phyloP scores from a whole-genome alignment of 2,888 invertebrate genomes.

The Sepioteuthis lessoniana region DNA sequence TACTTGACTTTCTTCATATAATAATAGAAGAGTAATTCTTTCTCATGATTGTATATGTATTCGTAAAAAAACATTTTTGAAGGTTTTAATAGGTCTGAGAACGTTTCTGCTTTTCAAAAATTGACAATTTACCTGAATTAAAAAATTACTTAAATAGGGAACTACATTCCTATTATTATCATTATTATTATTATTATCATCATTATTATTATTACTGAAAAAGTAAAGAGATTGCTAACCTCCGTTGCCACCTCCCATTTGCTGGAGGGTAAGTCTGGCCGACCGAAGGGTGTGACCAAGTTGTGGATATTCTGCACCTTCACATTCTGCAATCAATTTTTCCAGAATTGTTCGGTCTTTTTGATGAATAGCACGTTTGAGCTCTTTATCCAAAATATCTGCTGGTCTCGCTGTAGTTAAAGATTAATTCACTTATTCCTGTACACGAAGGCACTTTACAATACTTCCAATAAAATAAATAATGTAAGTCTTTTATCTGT shows the following conservation, averaged over 20 bases:
- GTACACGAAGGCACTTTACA: too few species aligned
- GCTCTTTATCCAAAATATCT: background rate
- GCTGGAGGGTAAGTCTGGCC: background rate
- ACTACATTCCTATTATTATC: background rate
- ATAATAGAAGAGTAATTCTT: too few species aligned
- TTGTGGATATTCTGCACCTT: conserved; percentile 24
- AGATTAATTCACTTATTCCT: background rate
- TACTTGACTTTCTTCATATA: background rate
- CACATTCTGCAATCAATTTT: conserved; percentile 40
- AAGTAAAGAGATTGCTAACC: background rate
- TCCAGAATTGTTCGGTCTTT: conserved; percentile 14
- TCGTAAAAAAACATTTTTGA: too few species aligned
- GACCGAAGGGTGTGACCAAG: background rate
- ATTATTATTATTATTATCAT: too few species aligned
- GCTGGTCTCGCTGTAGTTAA: background rate
- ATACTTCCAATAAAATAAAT: too few species aligned
- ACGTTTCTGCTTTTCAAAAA: too few species aligned
- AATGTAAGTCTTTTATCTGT: too few species aligned
- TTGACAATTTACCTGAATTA: background rate
- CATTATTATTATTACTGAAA: background rate
- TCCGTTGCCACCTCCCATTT: conserved; percentile 8
- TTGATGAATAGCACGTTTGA: background rate
- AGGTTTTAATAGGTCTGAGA: too few species aligned
- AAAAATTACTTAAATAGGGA: background rate
- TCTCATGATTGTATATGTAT: too few species aligned